Base-by-base conservation (phyloP, 2,888 invertebrate species). In the Chirona hameri region DNA sequence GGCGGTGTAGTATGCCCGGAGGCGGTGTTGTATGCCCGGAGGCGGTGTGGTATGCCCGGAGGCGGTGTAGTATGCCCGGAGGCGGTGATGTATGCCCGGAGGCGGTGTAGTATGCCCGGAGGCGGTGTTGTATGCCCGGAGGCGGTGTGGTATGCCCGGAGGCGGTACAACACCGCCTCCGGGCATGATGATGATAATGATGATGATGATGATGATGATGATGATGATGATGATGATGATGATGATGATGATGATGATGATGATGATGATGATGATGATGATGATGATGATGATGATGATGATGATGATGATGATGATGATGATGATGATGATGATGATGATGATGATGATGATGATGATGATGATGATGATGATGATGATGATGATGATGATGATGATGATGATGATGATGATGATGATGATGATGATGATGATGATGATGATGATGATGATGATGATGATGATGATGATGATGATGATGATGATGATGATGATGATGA, bases 181-280 rank as follows among this genome's bases (percentile, higher is more conserved):
- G 81, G 52, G 81, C 27, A 39, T 27, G 79, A 24, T 27, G 27
- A 79, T 27, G 79, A 79, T 27, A 31, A 31, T 27, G 79, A 79
- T 27, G 79, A 79, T 79, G 79, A 79, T 27, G 79, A 79, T 79
- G 79, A 27, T 27, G 79, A 79, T 79, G 79, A 79, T 79, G 79
- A 24, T 27, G 79, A 79, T 79, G 79, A 79, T 79, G 79, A 79
- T 79, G 79, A 79, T 79, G 79, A 24, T 79, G 79, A 79, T 79
- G 79, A 24, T 27, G 79, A 79, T 79, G 27, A 79, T 79, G 79
- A 24, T 27, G 79, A 79, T 27, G 27, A 24, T 27, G 79, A 79
- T 27, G 27, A 79, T 27, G 79, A 79, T 27, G 79, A 27, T 27
- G 79, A 27, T 27, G 79, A 79, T 79, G 79, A 24, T 27, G 79